phyloP scores from a whole-genome alignment of 2,113 vertebrate genomes.

The Lota lota region DNA sequence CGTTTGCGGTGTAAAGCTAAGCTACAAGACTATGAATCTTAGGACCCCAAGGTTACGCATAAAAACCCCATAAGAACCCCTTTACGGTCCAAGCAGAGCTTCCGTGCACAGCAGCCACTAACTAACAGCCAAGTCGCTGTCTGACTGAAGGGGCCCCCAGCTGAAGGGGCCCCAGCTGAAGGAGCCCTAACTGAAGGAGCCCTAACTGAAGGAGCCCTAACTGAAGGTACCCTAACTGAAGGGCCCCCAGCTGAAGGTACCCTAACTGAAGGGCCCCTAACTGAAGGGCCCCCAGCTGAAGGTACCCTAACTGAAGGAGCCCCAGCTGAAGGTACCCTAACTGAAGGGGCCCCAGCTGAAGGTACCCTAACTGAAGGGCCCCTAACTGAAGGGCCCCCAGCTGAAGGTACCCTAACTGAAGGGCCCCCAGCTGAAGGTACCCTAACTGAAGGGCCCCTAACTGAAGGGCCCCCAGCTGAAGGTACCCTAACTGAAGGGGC shows the following conservation, averaged over 20 bases:
- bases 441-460: too few species aligned
- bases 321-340: constrained; percentile 77
- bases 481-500: constrained; percentile 70
- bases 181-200: constrained; percentile 58
- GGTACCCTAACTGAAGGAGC: constrained; percentile 70
- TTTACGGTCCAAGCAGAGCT: too few species aligned
- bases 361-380: too few species aligned
- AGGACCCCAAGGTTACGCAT: too few species aligned
- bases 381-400: constrained; percentile 68
- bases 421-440: constrained; percentile 77
- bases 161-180: constrained; percentile 79
- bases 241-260: constrained; percentile 77
- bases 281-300: constrained; percentile 73
- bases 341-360: constrained; percentile 73
- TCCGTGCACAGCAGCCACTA: too few species aligned
- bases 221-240: too few species aligned
- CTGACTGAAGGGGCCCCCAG: constrained; percentile 67
- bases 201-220: constrained; percentile 79
- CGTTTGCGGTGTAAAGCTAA: too few species aligned
- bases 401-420: constrained; percentile 72
- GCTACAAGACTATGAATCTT: too few species aligned
- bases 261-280: too few species aligned
- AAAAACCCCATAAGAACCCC: too few species aligned
- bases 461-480: constrained; percentile 73
- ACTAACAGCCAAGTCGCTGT: too few species aligned